Base-by-base conservation (phyloP, 2,113 vertebrate genomes). In the Craseonycteris thonglongyai region DNA sequence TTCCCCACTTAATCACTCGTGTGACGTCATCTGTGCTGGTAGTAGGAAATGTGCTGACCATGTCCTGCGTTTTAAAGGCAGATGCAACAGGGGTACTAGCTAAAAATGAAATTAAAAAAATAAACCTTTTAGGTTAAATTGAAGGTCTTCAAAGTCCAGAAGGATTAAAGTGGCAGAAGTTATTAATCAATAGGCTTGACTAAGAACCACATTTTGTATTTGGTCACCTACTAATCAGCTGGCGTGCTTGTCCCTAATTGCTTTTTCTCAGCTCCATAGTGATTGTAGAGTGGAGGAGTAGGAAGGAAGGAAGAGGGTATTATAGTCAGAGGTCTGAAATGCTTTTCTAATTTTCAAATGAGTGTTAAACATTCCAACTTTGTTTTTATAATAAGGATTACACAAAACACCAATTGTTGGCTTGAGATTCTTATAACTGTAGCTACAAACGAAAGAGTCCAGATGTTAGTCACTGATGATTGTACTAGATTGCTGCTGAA, bases 11-110 rank as follows among this genome's bases (percentile, higher is more conserved):
- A 94, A 30, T 96, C 96, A 97, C 94, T 89, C 9, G 88, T 97
- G 90, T 98, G 97, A 65, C 90, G 89, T 98, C 96, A 66, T 96
- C 96, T 97, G 96, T 97, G 95, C 96, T 45, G 0, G 95, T 97
- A 96, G 92, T 97, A 88, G 93, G 82, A 90, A 98, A 98, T 97
- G 95, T 98, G 98, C 98, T 98, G 98, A 98, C 97, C 96, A 94
- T 95, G 96, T 13, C 75, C 88, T 97, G 97, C 58, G 49, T 98
- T 97, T 97, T 91, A 97, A 95, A 96, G 97, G 95, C 96, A 92
- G 95, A 97, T 98, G 96, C 54, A 45, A 96, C 9, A 92, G 96
- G 96, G 94, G 86, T 95, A 96, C 95, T 87, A 96, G 82, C 83
- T 97, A 92, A 89, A 94, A 97, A 97, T 81, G 93, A 97, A 97